Evolutionary conservation across 2,113 vertebrate species (phyloP).

Genomic region (Solea solea): DNA sequence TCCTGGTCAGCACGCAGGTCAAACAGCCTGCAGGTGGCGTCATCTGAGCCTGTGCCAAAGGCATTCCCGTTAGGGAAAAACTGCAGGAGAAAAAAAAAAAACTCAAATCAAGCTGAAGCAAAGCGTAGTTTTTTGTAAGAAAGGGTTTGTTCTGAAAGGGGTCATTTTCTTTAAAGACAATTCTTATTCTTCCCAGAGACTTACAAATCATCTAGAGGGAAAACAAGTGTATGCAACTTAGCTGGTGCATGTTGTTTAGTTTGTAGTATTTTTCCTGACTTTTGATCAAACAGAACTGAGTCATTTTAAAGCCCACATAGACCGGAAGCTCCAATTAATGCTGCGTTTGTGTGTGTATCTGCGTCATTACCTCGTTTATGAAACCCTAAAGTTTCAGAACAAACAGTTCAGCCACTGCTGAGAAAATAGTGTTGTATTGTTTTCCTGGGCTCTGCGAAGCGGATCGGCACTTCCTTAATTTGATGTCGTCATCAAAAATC

Average conservation of each 20-base stretch:
- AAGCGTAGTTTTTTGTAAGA: neutral
- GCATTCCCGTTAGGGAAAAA: slow-evolving; percentile 97
- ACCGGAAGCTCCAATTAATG: too few relatives aligned
- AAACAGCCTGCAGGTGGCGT: slow-evolving; percentile 96
- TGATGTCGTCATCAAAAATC: too few relatives aligned
- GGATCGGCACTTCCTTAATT: too few relatives aligned
- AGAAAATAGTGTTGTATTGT: too few relatives aligned
- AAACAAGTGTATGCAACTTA: neutral
- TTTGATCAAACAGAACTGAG: neutral
- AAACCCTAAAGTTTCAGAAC: too few relatives aligned
- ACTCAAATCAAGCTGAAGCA: neutral
- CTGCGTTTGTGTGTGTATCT: too few relatives aligned
- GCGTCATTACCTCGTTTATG: too few relatives aligned
- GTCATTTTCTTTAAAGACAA: neutral
- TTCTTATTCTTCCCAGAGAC: neutral
- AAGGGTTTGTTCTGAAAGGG: neutral
- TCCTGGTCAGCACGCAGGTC: slow-evolving; percentile 97
- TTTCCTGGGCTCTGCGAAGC: too few relatives aligned
- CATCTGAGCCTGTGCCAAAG: slow-evolving; percentile 95
- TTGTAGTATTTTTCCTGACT: too few relatives aligned
- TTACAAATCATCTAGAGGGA: neutral
- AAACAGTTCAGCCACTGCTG: too few relatives aligned
- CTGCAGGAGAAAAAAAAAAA: slow-evolving; percentile 66
- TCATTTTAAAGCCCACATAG: too few relatives aligned
- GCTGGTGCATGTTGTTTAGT: neutral